Percentiles rank a stretch among this genome's conserved stretches.
These are phyloP conservation scores for Tipula lateralis DNA, from an alignment of 2,888 invertebrate genomes.

Conservation along the genomic window DNA sequence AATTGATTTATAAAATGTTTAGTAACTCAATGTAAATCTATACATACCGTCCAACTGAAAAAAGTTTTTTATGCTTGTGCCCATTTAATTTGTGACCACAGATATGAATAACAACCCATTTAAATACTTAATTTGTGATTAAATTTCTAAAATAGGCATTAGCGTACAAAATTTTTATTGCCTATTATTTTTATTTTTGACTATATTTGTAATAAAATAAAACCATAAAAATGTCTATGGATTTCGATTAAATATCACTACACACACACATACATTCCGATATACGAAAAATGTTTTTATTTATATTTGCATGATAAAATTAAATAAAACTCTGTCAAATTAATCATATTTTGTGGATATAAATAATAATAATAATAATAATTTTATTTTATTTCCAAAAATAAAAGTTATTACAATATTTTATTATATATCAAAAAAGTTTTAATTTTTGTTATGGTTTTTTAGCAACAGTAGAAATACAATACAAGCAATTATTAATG, in stretches of 20 bases:
- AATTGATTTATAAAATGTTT: no score
- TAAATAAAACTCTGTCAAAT: conserved; percentile 3
- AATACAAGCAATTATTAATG: no score
- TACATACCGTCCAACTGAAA: no score
- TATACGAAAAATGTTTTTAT: not conserved
- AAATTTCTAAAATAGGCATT: no score
- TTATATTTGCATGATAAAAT: not conserved
- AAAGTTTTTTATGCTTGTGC: no score
- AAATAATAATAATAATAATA: not conserved
- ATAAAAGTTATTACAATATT: not conserved
- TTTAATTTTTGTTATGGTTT: not conserved
- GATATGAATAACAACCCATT: no score
- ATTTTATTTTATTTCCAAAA: not conserved
- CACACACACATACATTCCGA: not conserved
- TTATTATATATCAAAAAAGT: not conserved
- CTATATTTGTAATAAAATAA: not conserved
- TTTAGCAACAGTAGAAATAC: not conserved
- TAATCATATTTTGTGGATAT: not conserved
- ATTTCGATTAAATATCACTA: not conserved
- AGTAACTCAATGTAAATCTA: no score
- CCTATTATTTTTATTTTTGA: no score
- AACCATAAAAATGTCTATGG: not conserved
- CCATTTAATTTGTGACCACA: no score
- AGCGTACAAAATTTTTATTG: no score
- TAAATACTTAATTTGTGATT: no score